Evolutionary conservation across 2,888 invertebrate genomes (phyloP), one percentile per base, ranked within the genome.

Genomic region (Heliconius aoede): DNA sequence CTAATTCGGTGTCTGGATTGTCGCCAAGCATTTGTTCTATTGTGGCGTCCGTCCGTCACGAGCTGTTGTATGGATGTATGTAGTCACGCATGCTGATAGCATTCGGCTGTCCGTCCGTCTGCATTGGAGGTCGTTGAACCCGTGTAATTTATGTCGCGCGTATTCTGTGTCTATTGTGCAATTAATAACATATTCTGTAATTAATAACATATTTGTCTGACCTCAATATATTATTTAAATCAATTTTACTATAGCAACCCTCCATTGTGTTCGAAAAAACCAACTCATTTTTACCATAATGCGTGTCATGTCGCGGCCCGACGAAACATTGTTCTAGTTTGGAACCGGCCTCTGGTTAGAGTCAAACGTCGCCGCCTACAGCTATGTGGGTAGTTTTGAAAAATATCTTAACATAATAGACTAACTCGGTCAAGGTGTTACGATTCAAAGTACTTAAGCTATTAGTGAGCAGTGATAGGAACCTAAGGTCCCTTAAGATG

Each of bases 1-100:
- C 92, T 92, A 92, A 91, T 87, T 93, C 88, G 86, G 90, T 85
- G 89, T 82, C 92, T 93, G 93, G 93, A 93, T 88, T 83, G 83
- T 81, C 86, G 92, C 93, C 93, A 93, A 92, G 86, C 89, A 88
- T 90, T 91, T 88, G 90, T 90, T 90, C 92, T 92, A 92, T 93
- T 92, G 92, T 93, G 85, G 90, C 85, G 84, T 83, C 81, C 78
- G 74, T 84, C 83, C 84, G 86, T 86, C 86, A 84, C 87, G 85
- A 86, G 89, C 74, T 60, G 77, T 74, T 85, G 88, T 90, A 89
- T 91, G 60, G 72, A 40, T 40, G 60, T 72, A 72, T 36, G 72
- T 60, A 88, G 88, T 89, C 86, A 86, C 87, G 87, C 86, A 85
- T 86, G 83, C 81, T 84, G 86, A 84, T 86, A 80, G 78, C 80